Evolutionary conservation across 2,888 invertebrate genomes (phyloP).

Genomic region (Nomada flava): DNA sequence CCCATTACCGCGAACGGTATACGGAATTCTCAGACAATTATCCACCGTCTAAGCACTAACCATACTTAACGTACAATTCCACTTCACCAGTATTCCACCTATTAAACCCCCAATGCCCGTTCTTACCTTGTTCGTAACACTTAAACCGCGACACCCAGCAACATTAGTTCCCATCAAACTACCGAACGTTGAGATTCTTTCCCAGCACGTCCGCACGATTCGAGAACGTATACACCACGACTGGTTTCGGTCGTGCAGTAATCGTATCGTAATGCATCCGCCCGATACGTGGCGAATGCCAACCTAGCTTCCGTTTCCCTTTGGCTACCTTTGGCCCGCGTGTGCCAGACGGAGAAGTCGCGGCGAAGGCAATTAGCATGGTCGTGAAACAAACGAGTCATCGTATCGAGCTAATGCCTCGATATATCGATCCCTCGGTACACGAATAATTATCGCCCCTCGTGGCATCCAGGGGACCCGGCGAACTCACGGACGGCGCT

Average conservation of each 20-base stretch:
- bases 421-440: constrained; percentile 70
- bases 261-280: constrained; percentile 21
- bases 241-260: constrained; percentile 14
- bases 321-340: background rate
- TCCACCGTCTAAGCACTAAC: background rate
- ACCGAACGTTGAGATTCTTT: constrained; percentile 4
- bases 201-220: background rate
- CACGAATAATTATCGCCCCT: constrained; percentile 76
- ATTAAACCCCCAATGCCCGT: background rate
- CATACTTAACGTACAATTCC: background rate
- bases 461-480: constrained; percentile 38
- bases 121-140: background rate
- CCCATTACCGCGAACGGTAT: background rate
- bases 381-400: constrained; percentile 69
- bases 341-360: constrained; percentile 25
- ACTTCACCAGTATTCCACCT: background rate
- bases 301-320: constrained; percentile 20
- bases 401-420: constrained; percentile 69
- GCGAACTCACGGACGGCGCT: constrained; percentile 12
- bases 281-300: constrained; percentile 32
- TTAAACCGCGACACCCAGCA: background rate
- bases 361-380: constrained; percentile 73
- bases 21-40: background rate
- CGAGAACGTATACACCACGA: background rate
- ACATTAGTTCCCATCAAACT: background rate